Conservation (phyloP, 2,797 vertebrate genomes). For the Tiaroga cobitis region DNA sequence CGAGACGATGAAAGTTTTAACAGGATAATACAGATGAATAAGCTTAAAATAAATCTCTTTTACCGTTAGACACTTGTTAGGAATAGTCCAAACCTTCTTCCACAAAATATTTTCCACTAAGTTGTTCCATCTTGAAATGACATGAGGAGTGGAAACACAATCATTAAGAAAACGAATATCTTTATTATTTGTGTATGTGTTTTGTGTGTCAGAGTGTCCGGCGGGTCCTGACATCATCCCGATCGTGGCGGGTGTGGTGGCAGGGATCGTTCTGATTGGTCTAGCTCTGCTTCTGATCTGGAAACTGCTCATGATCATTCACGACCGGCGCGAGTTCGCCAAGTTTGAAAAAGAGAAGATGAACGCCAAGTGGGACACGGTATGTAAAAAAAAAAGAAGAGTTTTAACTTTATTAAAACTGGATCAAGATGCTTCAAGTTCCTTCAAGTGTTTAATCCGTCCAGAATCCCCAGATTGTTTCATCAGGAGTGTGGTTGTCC, state of each 20-base stretch:
- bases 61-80: too few species aligned
- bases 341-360: conserved; percentile 99
- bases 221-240: conserved; percentile 95
- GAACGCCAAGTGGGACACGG: conserved; percentile 99
- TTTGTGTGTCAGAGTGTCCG: conserved; percentile 86
- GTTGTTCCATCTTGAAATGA: too few species aligned
- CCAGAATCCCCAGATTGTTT: not conserved
- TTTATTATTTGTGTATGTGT: not conserved
- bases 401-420: not conserved
- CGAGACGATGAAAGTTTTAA: too few species aligned
- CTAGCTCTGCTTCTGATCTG: conserved; percentile 96
- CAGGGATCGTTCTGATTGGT: conserved; percentile 97
- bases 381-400: conserved; percentile 71
- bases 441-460: not conserved
- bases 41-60: too few species aligned
- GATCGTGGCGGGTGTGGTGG: conserved; percentile 95
- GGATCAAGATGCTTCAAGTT: not conserved
- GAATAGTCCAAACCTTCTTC: too few species aligned
- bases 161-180: too few species aligned
- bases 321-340: conserved; percentile 97
- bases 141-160: too few species aligned
- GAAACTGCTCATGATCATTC: conserved; percentile 99
- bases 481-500: not conserved
- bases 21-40: too few species aligned
- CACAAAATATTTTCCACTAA: too few species aligned